Evolutionary conservation across 2,797 vertebrate species (phyloP).

Genomic region (Bovichtus variegatus): DNA sequence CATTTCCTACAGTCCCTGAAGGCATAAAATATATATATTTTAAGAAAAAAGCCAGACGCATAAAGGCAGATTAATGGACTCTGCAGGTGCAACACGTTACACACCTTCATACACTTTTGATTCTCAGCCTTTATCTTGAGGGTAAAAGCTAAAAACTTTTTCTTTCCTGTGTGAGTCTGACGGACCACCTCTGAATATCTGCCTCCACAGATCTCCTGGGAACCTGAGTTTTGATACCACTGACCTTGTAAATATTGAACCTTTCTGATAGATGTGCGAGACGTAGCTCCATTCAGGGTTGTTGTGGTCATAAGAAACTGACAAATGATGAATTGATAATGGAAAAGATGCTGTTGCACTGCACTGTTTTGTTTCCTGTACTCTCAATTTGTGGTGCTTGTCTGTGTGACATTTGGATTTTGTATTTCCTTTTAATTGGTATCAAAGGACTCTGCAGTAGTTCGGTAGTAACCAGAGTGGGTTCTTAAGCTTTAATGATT

Average conservation of each 20-base stretch:
- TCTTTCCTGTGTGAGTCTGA: slow-evolving; percentile 21
- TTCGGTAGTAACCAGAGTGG: slow-evolving; percentile 14
- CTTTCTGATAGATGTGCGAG: slow-evolving; percentile 35
- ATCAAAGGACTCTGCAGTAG: slow-evolving; percentile 28
- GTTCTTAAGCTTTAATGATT: slow-evolving; percentile 51
- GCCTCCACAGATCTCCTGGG: slow-evolving; percentile 55
- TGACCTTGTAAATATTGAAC: slow-evolving; percentile 80
- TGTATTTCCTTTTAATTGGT: slow-evolving; percentile 29
- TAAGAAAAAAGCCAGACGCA: no score
- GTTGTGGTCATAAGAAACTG: slow-evolving; percentile 48
- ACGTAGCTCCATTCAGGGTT: slow-evolving; percentile 42
- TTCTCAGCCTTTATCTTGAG: no score
- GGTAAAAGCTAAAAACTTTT: background rate
- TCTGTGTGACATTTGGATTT: slow-evolving; percentile 29
- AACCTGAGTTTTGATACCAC: slow-evolving; percentile 63
- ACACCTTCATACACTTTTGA: no score
- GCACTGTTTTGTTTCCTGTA: background rate
- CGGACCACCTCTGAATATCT: slow-evolving; percentile 14
- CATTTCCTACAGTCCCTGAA: no score
- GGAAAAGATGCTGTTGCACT: slow-evolving; percentile 27
- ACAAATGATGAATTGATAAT: slow-evolving; percentile 61
- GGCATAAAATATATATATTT: no score
- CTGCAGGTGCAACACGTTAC: no score
- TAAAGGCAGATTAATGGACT: no score
- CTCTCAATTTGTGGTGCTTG: background rate